Percentiles rank a stretch among this genome's conserved stretches.
Evolutionary conservation across 2,113 vertebrate species (phyloP).

Genomic region (Corythoichthys haematopterus): DNA sequence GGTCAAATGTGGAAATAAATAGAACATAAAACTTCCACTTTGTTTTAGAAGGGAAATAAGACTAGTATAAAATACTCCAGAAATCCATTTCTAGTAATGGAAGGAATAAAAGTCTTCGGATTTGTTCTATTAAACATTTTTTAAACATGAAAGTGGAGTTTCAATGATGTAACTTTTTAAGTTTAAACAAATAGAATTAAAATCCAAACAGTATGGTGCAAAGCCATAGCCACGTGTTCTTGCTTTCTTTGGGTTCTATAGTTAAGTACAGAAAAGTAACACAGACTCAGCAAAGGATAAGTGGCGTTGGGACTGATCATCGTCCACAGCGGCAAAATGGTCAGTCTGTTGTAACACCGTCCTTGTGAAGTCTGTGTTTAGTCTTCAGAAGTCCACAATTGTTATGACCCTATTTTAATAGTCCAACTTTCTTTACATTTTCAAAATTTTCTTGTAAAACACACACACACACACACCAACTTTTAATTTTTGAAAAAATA

Average conservation of each 20-base stretch:
- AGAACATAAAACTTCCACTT: conserved; percentile 66
- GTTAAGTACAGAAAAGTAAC: conserved; percentile 35
- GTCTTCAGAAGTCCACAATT: conserved; percentile 31
- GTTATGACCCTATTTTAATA: conserved; percentile 29
- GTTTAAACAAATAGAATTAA: conserved; percentile 52
- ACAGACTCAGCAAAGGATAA: conserved; percentile 18
- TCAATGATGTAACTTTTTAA: conserved; percentile 44
- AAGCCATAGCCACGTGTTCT: conserved; percentile 11
- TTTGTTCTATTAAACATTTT: conserved; percentile 48
- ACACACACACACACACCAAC: conserved; percentile 51
- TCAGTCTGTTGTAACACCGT: conserved; percentile 26
- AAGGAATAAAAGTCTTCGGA: conserved; percentile 67
- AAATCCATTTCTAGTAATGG: conserved; percentile 62
- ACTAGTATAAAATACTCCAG: conserved; percentile 64
- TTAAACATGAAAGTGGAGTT: conserved; percentile 33
- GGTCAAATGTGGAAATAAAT: conserved; percentile 80
- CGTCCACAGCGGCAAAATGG: conserved; percentile 57
- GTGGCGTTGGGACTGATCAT: not conserved
- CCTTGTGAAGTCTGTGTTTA: conserved; percentile 11
- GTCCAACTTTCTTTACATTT: conserved; percentile 16
- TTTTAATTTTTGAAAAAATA: conserved; percentile 38
- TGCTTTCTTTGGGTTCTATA: conserved; percentile 15
- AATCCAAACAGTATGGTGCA: conserved; percentile 41
- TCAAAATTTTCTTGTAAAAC: conserved; percentile 52
- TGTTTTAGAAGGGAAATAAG: conserved; percentile 26